Evolutionary conservation across 2,113 vertebrate genomes (phyloP).

Genomic region (Semnornis frantzii): DNA sequence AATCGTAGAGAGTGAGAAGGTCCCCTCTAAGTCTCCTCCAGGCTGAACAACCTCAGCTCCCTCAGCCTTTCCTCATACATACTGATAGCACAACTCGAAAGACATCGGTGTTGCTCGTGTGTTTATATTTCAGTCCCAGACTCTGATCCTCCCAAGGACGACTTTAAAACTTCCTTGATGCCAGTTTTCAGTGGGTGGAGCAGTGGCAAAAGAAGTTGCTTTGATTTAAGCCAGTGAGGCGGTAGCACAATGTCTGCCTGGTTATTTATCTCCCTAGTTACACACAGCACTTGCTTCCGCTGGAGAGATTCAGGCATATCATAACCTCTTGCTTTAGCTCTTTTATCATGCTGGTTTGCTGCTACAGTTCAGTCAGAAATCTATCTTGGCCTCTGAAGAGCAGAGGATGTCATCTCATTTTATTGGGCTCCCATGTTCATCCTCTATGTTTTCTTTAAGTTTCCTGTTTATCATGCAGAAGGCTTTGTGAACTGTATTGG

Average conservation of each 20-base stretch:
- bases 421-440: neutral
- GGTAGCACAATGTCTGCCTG: conserved; percentile 9
- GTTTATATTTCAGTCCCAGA: neutral
- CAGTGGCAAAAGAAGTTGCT: neutral
- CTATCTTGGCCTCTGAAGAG: conserved; percentile 24
- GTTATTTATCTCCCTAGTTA: conserved; percentile 39
- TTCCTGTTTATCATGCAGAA: neutral
- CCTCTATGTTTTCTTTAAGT: neutral
- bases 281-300: conserved; percentile 37
- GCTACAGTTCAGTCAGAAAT: conserved; percentile 30
- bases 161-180: conserved; percentile 7
- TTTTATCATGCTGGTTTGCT: conserved; percentile 34
- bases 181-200: conserved; percentile 19
- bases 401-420: neutral
- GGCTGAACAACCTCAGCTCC: too few relatives aligned
- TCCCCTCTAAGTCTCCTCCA: too few relatives aligned
- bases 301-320: conserved; percentile 33
- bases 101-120: neutral
- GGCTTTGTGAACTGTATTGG: neutral
- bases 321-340: conserved; percentile 40
- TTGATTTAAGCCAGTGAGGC: conserved; percentile 45
- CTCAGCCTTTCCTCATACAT: too few relatives aligned
- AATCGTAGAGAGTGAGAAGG: too few relatives aligned
- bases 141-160: neutral
- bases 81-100: neutral